A percentile compares a stretch with the other conserved stretches of the same genome.
Conservation (phyloP, 1,140 invertebrate species). For the Drosophila parabipectinata region DNA sequence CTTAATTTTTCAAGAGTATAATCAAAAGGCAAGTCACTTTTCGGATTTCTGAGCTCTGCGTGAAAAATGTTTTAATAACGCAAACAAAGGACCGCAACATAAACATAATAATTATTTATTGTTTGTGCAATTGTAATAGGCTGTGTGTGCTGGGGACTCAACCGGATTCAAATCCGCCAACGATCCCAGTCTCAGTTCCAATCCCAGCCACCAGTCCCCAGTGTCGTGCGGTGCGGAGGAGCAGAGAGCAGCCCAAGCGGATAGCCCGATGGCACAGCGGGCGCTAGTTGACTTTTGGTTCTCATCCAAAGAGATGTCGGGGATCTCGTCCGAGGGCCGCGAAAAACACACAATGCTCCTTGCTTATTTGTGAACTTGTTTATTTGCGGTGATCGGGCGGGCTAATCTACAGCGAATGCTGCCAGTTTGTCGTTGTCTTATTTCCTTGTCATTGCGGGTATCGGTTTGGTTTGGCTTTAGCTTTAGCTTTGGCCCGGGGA, state of each 20-base stretch:
- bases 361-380: constrained; percentile 64
- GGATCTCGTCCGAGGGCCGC: not conserved
- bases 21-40: not conserved
- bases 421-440: constrained; percentile 52
- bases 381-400: constrained; percentile 50
- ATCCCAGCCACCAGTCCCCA: constrained; percentile 1
- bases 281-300: constrained; percentile 46
- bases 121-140: constrained; percentile 49
- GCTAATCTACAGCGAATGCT: constrained; percentile 57
- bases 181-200: constrained; percentile 2
- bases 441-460: constrained; percentile 44
- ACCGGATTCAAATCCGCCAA: constrained; percentile 24
- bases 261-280: constrained; percentile 41
- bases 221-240: constrained; percentile 46
- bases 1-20: constrained; percentile 6
- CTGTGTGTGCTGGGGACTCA: constrained; percentile 26
- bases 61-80: constrained; percentile 49
- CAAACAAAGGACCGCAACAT: constrained; percentile 48
- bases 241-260: not conserved
- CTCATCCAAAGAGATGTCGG: constrained; percentile 6
- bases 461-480: constrained; percentile 15
- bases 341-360: constrained; percentile 40
- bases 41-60: constrained; percentile 19
- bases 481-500: not conserved
- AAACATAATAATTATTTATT: constrained; percentile 55